Base-by-base conservation (phyloP, 2,888 invertebrate genomes). In the Perizoma affinitatum region DNA sequence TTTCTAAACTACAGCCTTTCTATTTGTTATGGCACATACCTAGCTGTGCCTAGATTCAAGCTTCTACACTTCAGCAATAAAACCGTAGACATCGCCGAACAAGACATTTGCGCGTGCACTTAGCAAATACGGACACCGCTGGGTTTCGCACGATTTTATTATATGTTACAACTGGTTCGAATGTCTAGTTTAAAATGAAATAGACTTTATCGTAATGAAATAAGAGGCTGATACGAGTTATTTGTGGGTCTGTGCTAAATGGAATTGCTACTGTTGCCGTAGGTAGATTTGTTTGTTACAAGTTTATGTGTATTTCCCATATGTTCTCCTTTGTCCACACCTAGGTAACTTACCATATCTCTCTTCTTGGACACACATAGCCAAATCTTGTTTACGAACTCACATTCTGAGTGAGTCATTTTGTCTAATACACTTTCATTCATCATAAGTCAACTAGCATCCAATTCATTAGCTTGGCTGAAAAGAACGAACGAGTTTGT, bases 121-220 rank as follows among this genome's bases (percentile, higher is more conserved):
- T 76, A 76, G 80, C 75, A 79, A 79, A 80, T 79, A 78, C 78
- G 71, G 72, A 77, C 83, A 75, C 89, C 55, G 82, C 86, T 80
- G 88, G 88, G 82, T 75, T 79, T 80, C 87, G 84, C 88, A 88
- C 87, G 86, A 65, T 81, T 80, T 83, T 70, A 72, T 43, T 75
- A 80, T 85, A 78, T 70, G 75, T 77, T 76, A 77, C 41, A 49
- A 50, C 44, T 50, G 22, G 38, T 41, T 35, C 11, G 34, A 46
- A 51, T 46, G 45, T n/a, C 44, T 56, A 45, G 55, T 48, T 47
- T 6, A 33, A 47, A 5, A 34, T 46, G 34, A 50, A 45, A 6
- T 64, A 58, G 64, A 66, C 72, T 61, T 58, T 72, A 70, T 63
- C 10, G 7, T 44, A 35, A 58, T 34, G 53, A 44, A 8, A 51